Evolutionary conservation across 2,113 vertebrate species (phyloP).

Genomic region (Podarcis muralis): DNA sequence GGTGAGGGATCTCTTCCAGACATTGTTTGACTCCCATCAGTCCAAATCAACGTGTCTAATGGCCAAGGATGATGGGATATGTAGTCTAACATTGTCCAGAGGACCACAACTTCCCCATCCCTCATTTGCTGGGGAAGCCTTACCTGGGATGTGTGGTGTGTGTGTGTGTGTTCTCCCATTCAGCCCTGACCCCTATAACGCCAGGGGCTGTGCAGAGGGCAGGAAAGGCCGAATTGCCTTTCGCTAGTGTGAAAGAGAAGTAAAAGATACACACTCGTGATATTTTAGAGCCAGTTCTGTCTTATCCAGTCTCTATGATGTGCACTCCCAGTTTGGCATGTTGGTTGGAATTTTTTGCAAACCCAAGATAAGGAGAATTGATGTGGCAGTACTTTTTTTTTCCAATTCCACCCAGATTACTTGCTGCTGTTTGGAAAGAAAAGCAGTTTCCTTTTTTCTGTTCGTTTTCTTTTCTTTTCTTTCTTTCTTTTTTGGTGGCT

Average conservation of each 20-base stretch:
- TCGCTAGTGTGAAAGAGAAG: background rate
- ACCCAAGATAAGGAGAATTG: constrained; percentile 50
- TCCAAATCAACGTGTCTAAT: too few species aligned
- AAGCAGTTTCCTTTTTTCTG: constrained; percentile 1
- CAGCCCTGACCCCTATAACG: background rate
- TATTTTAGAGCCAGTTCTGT: constrained; percentile 36
- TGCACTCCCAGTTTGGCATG: constrained; percentile 21
- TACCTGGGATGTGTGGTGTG: background rate
- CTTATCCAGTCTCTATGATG: constrained; percentile 41
- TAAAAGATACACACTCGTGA: background rate
- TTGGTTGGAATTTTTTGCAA: constrained; percentile 42
- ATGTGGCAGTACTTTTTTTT: constrained; percentile 16
- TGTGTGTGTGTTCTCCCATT: background rate
- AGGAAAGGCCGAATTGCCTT: constrained; percentile 28
- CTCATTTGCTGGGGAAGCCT: background rate
- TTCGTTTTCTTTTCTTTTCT: background rate
- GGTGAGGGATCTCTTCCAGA: background rate
- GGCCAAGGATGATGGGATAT: too few species aligned
- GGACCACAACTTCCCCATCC: background rate
- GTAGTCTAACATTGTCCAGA: background rate
- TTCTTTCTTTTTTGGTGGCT: background rate
- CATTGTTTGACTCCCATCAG: background rate
- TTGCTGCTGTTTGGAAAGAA: constrained; percentile 21
- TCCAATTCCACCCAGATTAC: background rate
- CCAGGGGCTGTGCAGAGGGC: background rate